Conservation (phyloP, 1,140 invertebrate genomes). For the Neotoxoptera formosana region DNA sequence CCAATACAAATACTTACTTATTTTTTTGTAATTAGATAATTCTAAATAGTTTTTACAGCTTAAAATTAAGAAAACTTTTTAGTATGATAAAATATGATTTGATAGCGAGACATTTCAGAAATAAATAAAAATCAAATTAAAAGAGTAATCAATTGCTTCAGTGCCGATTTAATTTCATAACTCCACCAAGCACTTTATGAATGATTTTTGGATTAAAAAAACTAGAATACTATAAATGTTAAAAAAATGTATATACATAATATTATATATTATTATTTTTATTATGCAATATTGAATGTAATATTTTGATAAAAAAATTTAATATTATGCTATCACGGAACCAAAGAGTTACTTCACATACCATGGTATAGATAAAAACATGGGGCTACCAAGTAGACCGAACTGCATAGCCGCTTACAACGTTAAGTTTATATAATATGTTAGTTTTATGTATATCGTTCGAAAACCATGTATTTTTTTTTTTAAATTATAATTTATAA, state of each 20-base stretch:
- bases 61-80: background rate
- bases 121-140: background rate
- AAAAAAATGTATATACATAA: background rate
- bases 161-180: background rate
- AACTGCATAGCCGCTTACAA: too few relatives aligned
- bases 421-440: too few relatives aligned
- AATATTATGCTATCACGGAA: background rate
- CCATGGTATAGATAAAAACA: background rate
- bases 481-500: too few relatives aligned
- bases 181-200: background rate
- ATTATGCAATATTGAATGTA: constrained; percentile 1
- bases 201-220: constrained; percentile 10
- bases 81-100: background rate
- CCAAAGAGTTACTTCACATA: background rate
- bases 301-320: constrained; percentile 8
- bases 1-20: background rate
- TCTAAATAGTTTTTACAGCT: background rate
- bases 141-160: background rate
- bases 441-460: too few relatives aligned
- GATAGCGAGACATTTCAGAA: background rate
- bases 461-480: too few relatives aligned
- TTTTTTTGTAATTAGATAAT: background rate
- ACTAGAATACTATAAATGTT: background rate
- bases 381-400: too few relatives aligned
- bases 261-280: background rate